Percentiles rank a stretch among this genome's conserved stretches.
Evolutionary conservation across 2,113 vertebrate species (phyloP).

Genomic region (Apteryx mantelli): DNA sequence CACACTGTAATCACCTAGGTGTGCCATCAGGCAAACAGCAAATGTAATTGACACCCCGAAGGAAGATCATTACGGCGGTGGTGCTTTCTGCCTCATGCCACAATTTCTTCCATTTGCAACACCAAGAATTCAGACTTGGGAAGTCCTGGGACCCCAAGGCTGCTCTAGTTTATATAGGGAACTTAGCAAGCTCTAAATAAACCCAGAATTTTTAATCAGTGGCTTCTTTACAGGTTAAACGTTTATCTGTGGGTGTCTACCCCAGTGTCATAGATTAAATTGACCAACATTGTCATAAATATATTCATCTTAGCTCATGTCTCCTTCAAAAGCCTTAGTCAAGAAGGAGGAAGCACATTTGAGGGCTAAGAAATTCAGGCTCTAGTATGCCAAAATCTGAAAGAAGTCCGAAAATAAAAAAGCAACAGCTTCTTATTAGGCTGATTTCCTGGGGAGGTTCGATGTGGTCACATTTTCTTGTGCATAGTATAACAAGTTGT

Average conservation of each 20-base stretch:
- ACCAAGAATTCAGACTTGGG: not conserved
- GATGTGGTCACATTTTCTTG: not conserved
- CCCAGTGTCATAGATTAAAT: not conserved
- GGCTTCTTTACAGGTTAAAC: not conserved
- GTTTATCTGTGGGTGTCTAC: not conserved
- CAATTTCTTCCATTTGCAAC: not conserved
- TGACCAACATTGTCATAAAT: not conserved
- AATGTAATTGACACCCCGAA: slow-evolving; percentile 42
- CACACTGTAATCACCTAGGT: slow-evolving; percentile 7
- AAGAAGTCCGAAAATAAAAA: not conserved
- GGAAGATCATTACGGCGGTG: slow-evolving; percentile 30
- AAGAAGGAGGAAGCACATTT: not conserved
- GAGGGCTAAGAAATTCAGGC: not conserved
- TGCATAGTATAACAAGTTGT: fast-evolving
- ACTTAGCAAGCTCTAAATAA: not conserved
- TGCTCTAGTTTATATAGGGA: not conserved
- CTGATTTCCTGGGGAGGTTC: not conserved
- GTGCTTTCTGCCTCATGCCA: not conserved
- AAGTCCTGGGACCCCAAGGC: not conserved
- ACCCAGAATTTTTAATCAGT: not conserved
- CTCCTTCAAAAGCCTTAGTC: not conserved
- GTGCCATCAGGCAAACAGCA: slow-evolving; percentile 57
- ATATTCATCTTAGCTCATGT: not conserved
- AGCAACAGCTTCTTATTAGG: not conserved
- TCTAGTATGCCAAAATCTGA: not conserved